Evolutionary conservation across 2,797 vertebrate genomes (phyloP), one percentile per base, ranked within the genome.

Genomic region (Arnoldichthys spilopterus): DNA sequence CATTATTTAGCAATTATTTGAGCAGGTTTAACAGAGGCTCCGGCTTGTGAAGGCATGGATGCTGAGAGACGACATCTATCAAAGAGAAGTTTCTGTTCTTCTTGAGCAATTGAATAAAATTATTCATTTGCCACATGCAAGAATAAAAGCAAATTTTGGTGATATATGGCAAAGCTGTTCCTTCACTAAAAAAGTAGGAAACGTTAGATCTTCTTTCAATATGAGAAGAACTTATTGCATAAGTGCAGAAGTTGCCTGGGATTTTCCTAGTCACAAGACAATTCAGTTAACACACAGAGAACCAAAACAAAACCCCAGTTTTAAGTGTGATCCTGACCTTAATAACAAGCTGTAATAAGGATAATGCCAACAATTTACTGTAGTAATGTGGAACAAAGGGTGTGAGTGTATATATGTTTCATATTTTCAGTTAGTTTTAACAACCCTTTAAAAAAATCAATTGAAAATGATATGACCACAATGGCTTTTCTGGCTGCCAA

Each of bases 211-310:
- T 45, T 16, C 26, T 78, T 70, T 78, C 30, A 71, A 22, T 68
- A 72, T 58, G 69, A 74, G 22, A 77, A 32, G 28, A 68, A 75
- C 49, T 9, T 15, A 61, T 69, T 79, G 16, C 53, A 45, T 6
- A 74, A 68, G 71, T 76, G 70, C 54, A 79, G 73, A 79, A 82
- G 64, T 70, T 47, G 24, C 32, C n/a, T 72, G 43, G 53, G 61
- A 77, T 70, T 84, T 76, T 82, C 73, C 40, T 37, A 30, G 64
- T 73, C 73, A 82, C 26, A 74, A 56, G 72, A 76, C 30, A 34
- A 5, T 59, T 37, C 2, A 9, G 22, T 74, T 15, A 62, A 59
- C 20, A 28, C n/a, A 15, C 7, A 7, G 5, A 13, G 16, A 58
- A 24, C 15, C 22, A 78, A 30, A 56, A 58, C 16, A 28, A 56